Evolutionary conservation across 2,113 vertebrate species (phyloP), one percentile per base, ranked within the genome.

Genomic region (Scophthalmus maximus): DNA sequence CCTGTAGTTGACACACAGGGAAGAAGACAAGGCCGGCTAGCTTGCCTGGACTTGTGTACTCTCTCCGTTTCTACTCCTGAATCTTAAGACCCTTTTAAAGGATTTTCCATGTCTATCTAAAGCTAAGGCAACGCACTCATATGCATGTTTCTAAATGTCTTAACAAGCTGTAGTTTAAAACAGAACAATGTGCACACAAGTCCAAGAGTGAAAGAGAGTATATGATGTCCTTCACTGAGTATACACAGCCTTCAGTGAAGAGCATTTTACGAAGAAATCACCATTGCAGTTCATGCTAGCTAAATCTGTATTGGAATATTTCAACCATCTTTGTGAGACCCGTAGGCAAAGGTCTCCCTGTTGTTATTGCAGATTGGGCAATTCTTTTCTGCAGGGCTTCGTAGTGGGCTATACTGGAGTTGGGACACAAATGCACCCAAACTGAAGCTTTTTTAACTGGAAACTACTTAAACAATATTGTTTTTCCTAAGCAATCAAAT

Each of bases 1-100:
- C 27, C 61, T 57, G 20, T 57, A 26, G 60, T 61, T 66, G 46
- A 79, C 30, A 73, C 49, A 14, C 14, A n/a, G 52, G 50, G 38
- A 42, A 66, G 58, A 72, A n/a, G 42, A 51, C 46, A 62, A 38
- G 34, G 32, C 34, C 44, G 52, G n/a, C 46, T 55, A 18, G 32
- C 27, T 62, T 34, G 23, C 25, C 30, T 73, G 26, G 20, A 81
- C 22, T 60, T 23, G 44, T 9, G 62, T 34, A 47, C 9, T 42
- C 38, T 34, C 34, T 15, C 25, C 22, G 14, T 40, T 60, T 61
- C 42, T 70, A 36, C 34, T 36, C 34, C 9, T 14, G 11, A 36
- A 36, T 36, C 34, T 36, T 62, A 32, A 55, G 15, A 2, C 27
- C 8, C 9, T 10, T 44, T 34, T 38, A 6, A 40, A 40, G 4